Conservation (phyloP, 2,113 vertebrate species). For the Ochotona princeps region DNA sequence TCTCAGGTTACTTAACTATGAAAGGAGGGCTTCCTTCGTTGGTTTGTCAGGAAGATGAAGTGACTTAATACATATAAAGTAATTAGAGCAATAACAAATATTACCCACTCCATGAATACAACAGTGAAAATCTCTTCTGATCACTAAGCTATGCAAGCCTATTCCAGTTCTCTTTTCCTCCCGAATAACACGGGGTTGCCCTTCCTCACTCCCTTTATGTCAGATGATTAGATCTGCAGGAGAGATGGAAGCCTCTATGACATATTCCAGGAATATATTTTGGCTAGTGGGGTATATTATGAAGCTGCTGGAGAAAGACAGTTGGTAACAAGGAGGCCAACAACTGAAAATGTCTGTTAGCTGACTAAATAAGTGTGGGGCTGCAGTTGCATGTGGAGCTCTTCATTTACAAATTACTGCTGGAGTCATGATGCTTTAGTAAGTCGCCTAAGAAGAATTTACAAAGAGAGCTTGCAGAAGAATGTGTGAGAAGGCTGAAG, state of each 20-base stretch:
- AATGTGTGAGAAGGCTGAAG: neutral
- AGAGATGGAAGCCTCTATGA: neutral
- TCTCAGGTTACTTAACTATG: neutral
- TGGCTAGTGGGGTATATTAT: neutral
- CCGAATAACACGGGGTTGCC: neutral
- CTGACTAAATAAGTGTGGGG: neutral
- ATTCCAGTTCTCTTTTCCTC: conserved; percentile 19
- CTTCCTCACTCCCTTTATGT: neutral
- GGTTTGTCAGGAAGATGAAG: neutral
- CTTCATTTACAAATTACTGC: neutral
- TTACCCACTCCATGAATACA: conserved; percentile 16
- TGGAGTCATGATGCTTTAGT: neutral
- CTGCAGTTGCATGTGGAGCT: neutral
- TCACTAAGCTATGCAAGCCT: neutral
- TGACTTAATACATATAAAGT: conserved; percentile 5
- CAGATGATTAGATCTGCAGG: neutral
- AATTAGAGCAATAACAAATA: neutral
- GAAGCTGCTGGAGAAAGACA: neutral
- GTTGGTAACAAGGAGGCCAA: neutral
- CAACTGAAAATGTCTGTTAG: neutral
- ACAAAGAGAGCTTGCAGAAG: neutral
- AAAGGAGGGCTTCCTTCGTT: neutral
- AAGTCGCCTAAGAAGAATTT: neutral
- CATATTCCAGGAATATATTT: neutral
- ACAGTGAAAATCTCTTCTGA: neutral